Conservation (phyloP, 1,140 invertebrate species). For the Lethocerus indicus region DNA sequence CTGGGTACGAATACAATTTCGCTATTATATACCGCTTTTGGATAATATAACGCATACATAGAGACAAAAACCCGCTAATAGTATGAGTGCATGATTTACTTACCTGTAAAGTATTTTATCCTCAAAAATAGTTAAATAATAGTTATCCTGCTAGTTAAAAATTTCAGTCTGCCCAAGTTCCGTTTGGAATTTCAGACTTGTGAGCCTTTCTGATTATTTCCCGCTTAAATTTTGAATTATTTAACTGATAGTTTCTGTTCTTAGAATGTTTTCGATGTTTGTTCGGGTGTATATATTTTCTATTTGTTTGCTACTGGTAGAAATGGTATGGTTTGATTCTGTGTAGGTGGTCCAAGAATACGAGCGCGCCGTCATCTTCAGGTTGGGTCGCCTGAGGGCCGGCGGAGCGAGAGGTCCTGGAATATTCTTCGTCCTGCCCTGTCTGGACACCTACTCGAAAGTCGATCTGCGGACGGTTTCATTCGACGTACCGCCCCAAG, state of each 20-base stretch:
- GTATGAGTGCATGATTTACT: no score
- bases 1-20: not conserved
- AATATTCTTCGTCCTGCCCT: slow-evolving; percentile 90
- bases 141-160: not conserved
- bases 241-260: not conserved
- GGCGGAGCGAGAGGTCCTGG: slow-evolving; percentile 63
- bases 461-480: slow-evolving; percentile 80
- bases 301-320: not conserved
- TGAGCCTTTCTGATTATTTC: not conserved
- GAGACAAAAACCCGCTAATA: not conserved
- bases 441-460: slow-evolving; percentile 82
- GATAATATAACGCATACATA: not conserved
- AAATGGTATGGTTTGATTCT: not conserved
- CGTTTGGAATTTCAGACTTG: not conserved
- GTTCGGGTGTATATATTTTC: not conserved
- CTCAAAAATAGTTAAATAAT: not conserved
- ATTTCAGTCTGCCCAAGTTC: not conserved
- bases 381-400: slow-evolving; percentile 44
- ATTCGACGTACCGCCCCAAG: slow-evolving; percentile 89
- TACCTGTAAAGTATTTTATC: not conserved
- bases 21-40: not conserved
- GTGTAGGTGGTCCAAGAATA: slow-evolving; percentile 57
- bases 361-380: slow-evolving; percentile 58
- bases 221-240: not conserved
- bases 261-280: not conserved